A percentile compares a stretch with the other conserved stretches of the same genome.
phyloP scores from a whole-genome alignment of 2,113 vertebrate species.

The Ailurus styani region DNA sequence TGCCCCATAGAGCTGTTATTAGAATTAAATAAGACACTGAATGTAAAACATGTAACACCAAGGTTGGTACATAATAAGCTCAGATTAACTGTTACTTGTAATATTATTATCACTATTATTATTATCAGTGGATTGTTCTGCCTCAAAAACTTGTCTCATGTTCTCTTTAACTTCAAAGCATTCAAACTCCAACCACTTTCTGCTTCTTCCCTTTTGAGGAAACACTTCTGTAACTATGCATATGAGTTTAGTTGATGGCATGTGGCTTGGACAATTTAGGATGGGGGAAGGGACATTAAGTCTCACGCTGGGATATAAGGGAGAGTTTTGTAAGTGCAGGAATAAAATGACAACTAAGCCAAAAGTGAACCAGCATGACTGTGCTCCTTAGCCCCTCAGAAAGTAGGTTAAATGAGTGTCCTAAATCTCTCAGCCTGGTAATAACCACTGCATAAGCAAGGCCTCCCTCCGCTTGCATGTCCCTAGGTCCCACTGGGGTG shows the following conservation, averaged over 20 bases:
- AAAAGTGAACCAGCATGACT: constrained; percentile 32
- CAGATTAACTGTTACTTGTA: background rate
- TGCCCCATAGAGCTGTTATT: background rate
- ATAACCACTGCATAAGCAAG: constrained; percentile 25
- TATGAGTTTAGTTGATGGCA: background rate
- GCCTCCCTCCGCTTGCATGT: background rate
- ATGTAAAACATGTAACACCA: background rate
- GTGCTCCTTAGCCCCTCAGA: background rate
- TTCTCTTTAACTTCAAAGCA: background rate
- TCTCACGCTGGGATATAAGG: background rate
- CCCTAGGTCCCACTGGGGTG: background rate
- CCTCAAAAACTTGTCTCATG: background rate
- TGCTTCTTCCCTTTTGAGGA: background rate
- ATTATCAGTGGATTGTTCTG: background rate
- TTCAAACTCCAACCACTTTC: background rate
- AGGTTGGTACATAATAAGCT: background rate
- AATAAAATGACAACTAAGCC: constrained; percentile 23
- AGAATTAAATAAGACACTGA: background rate
- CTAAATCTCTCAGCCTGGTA: constrained; percentile 18
- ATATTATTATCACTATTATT: background rate
- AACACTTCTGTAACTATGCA: background rate
- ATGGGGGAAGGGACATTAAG: background rate
- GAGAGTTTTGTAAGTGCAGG: background rate
- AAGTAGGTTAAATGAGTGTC: constrained; percentile 61
- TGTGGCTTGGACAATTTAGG: background rate